Evolutionary conservation across 2,888 invertebrate species (phyloP).

Genomic region (Spialia ferax): DNA sequence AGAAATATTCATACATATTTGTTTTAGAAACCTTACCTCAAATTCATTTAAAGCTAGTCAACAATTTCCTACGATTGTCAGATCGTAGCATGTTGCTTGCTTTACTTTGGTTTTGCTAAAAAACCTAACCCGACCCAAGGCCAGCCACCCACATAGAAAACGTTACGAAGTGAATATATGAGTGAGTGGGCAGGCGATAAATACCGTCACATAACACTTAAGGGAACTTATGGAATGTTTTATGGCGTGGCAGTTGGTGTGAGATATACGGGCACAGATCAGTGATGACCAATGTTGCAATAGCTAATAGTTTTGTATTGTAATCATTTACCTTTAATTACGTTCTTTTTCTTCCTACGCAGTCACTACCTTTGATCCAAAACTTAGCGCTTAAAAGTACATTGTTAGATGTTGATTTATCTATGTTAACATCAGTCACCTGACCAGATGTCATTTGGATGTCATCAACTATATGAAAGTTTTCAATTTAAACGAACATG

Average conservation of each 20-base stretch:
- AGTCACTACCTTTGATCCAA: neutral
- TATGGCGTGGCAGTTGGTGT: slow-evolving; percentile 23
- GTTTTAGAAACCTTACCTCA: no score
- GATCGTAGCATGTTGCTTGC: neutral
- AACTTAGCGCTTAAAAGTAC: neutral
- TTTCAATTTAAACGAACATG: no score
- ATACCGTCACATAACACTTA: slow-evolving; percentile 48
- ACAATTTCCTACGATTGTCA: neutral
- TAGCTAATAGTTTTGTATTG: slow-evolving; percentile 16
- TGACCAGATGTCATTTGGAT: no score
- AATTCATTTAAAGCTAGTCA: no score
- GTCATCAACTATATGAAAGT: no score
- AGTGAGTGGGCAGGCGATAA: slow-evolving; percentile 51
- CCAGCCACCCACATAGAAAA: slow-evolving; percentile 40
- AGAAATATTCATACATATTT: no score
- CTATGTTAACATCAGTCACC: no score
- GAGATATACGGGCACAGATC: slow-evolving; percentile 20
- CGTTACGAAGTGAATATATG: slow-evolving; percentile 48
- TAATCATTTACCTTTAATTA: neutral
- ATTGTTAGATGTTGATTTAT: no score
- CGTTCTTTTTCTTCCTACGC: neutral
- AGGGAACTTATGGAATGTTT: slow-evolving; percentile 29
- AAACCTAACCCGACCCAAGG: slow-evolving; percentile 13
- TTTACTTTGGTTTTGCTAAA: slow-evolving; percentile 6
- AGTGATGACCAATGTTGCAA: slow-evolving; percentile 23